Evolutionary conservation across 2,797 vertebrate species (phyloP).

Genomic region (Galaxias olidus): DNA sequence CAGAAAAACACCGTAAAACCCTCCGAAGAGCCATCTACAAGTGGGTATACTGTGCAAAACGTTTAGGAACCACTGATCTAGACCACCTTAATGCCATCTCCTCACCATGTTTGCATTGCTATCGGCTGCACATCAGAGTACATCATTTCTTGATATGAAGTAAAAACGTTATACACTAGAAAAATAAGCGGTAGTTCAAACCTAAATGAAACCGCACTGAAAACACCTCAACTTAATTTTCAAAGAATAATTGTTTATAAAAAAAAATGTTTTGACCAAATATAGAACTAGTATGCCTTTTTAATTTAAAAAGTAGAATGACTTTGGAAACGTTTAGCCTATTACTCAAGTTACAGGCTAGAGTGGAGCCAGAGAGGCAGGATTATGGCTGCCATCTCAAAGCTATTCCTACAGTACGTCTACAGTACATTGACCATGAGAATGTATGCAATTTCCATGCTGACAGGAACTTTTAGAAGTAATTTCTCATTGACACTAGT

Average conservation of each 20-base stretch:
- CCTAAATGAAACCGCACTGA: no score
- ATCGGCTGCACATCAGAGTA: not conserved
- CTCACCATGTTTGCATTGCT: not conserved
- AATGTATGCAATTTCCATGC: not conserved
- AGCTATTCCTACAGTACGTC: not conserved
- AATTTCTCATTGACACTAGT: no score
- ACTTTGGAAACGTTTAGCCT: not conserved
- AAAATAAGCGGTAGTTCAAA: no score
- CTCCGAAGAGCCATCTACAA: no score
- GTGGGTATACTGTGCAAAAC: no score
- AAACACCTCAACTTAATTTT: no score
- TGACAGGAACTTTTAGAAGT: not conserved
- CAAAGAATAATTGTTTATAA: constrained; percentile 19
- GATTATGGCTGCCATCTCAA: not conserved
- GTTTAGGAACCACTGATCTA: no score
- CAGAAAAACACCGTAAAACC: no score
- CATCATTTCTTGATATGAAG: no score
- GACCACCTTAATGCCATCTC: not conserved
- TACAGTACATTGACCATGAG: not conserved
- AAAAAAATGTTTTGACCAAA: constrained; percentile 9
- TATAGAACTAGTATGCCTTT: constrained; percentile 9
- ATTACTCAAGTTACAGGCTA: not conserved
- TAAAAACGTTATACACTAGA: no score
- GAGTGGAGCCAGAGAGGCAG: not conserved
- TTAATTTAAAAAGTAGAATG: not conserved